Evolutionary conservation across 2,888 invertebrate genomes (phyloP).

Genomic region (Idaea dimidiata): DNA sequence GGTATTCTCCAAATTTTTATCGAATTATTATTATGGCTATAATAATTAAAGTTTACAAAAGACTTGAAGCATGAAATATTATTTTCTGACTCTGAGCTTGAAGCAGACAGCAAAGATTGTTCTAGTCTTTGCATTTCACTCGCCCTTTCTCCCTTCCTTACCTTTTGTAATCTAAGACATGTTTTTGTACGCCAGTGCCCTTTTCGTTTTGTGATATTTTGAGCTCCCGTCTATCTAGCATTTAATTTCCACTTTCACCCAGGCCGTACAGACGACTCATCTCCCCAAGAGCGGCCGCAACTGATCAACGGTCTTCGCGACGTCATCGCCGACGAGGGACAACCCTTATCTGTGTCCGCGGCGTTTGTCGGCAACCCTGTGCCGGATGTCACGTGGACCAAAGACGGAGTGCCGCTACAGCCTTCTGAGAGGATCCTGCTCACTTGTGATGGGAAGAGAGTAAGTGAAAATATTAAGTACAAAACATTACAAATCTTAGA

Average conservation of each 20-base stretch:
- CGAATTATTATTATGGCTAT: no score
- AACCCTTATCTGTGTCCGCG: constrained; percentile 85
- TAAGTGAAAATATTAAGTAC: constrained; percentile 54
- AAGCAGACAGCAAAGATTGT: neutral
- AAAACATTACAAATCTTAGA: no score
- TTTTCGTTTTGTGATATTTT: no score
- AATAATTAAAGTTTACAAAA: no score
- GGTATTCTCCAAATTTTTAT: no score
- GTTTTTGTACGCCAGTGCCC: no score
- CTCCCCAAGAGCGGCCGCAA: constrained; percentile 87
- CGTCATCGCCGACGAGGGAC: constrained; percentile 90
- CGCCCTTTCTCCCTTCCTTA: no score
- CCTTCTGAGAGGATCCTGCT: constrained; percentile 85
- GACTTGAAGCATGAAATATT: no score
- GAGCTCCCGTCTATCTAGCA: neutral
- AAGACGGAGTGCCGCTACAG: constrained; percentile 85
- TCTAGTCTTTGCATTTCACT: neutral
- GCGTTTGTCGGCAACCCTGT: constrained; percentile 91
- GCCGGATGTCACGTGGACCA: constrained; percentile 90
- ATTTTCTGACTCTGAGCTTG: neutral
- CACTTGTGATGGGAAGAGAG: constrained; percentile 91
- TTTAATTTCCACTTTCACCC: neutral
- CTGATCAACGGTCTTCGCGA: constrained; percentile 88
- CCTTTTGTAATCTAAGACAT: no score
- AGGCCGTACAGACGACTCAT: constrained; percentile 81